These are phyloP conservation scores for Carposina sasakii DNA, from an alignment of 1,140 invertebrate species.

Conservation along the genomic window DNA sequence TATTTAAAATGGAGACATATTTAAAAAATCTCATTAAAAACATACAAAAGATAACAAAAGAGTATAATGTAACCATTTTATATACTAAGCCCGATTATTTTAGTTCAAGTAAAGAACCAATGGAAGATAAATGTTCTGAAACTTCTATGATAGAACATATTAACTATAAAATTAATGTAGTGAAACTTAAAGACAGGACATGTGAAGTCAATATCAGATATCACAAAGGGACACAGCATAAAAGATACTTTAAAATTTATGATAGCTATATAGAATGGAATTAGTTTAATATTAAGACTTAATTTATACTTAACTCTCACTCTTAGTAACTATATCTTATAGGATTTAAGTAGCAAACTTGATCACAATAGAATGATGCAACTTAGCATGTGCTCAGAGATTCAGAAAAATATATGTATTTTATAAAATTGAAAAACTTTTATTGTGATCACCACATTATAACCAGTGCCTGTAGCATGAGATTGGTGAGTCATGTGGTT, in stretches of 20 bases:
- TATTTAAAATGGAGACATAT: constrained; percentile 55
- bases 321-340: not conserved
- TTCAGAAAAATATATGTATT: not conserved
- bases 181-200: constrained; percentile 18
- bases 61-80: constrained; percentile 43
- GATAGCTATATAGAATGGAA: constrained; percentile 36
- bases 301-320: not conserved
- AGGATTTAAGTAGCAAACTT: not conserved
- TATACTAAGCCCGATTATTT: constrained; percentile 57
- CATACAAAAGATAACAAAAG: constrained; percentile 47
- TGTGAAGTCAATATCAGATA: constrained; percentile 34
- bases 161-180: constrained; percentile 43
- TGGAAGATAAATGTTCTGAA: constrained; percentile 35
- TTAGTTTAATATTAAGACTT: constrained; percentile 8
- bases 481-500: no score
- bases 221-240: constrained; percentile 23
- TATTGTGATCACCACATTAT: not conserved
- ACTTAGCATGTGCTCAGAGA: not conserved
- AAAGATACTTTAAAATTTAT: constrained; percentile 27
- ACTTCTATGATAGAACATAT: constrained; percentile 25
- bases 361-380: not conserved
- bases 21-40: constrained; percentile 42
- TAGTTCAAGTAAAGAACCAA: constrained; percentile 41
- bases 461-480: not conserved
- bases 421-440: not conserved